Evolutionary conservation across 2,888 invertebrate genomes (phyloP).

Genomic region (Cosmia trapezina): DNA sequence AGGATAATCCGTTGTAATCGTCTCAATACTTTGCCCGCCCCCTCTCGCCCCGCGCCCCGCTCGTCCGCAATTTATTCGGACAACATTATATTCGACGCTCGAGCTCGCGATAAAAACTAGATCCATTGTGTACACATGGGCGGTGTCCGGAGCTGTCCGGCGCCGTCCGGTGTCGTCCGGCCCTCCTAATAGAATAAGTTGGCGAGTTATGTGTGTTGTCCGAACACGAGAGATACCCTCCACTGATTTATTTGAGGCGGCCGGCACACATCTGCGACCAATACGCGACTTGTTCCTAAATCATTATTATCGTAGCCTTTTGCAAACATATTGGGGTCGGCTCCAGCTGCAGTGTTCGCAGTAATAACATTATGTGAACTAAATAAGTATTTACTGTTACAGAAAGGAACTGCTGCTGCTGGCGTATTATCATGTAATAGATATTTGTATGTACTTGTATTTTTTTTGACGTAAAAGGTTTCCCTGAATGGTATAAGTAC

Average conservation of each 20-base stretch:
- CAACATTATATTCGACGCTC: slow-evolving; percentile 59
- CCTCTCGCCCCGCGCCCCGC: background rate
- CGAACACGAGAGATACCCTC: slow-evolving; percentile 38
- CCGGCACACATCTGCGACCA: slow-evolving; percentile 50
- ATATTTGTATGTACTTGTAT: no score
- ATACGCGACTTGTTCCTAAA: slow-evolving; percentile 40
- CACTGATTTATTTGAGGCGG: slow-evolving; percentile 47
- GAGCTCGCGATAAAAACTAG: slow-evolving; percentile 59
- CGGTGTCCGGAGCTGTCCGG: slow-evolving; percentile 16
- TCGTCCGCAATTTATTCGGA: slow-evolving; percentile 57
- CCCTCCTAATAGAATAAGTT: slow-evolving; percentile 59
- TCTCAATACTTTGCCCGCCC: background rate
- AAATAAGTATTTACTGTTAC: slow-evolving; percentile 25
- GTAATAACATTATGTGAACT: slow-evolving; percentile 18
- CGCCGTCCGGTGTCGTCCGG: slow-evolving; percentile 18
- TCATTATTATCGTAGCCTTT: slow-evolving; percentile 40
- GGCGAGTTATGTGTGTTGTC: slow-evolving; percentile 53
- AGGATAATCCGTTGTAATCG: slow-evolving; percentile 30
- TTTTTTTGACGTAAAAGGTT: background rate
- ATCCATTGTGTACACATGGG: slow-evolving; percentile 57
- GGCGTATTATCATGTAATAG: background rate
- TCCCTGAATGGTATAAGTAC: background rate
- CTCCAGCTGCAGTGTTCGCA: background rate
- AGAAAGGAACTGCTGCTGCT: background rate
- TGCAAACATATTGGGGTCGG: slow-evolving; percentile 7